phyloP scores from a whole-genome alignment of 2,113 vertebrate species.

The Archilochus colubris region DNA sequence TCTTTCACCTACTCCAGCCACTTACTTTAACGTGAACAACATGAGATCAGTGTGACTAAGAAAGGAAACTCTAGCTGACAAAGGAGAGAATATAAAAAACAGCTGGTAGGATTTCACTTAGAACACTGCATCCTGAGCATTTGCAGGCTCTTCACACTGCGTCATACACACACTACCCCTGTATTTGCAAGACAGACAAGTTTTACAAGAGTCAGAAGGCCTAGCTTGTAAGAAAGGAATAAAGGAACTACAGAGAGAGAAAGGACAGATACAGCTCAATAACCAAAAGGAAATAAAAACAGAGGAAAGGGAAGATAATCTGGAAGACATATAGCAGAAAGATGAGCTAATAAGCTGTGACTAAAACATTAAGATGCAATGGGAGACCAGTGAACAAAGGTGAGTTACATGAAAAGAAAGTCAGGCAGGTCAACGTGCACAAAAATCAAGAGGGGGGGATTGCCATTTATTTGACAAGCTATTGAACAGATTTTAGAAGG shows the following conservation, averaged over 20 bases:
- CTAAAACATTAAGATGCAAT: neutral
- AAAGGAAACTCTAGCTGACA: neutral
- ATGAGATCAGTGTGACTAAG: neutral
- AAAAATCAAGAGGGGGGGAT: neutral
- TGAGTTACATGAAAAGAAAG: neutral
- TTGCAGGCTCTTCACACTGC: neutral
- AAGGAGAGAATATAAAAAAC: neutral
- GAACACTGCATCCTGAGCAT: neutral
- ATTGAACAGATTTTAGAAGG: neutral
- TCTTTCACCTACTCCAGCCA: neutral
- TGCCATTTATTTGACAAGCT: neutral
- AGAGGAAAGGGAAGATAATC: neutral
- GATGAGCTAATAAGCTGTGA: neutral
- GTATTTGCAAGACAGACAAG: neutral
- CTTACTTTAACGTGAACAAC: neutral
- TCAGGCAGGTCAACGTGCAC: neutral
- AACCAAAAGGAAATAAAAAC: slow-evolving; percentile 5
- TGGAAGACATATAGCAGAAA: neutral
- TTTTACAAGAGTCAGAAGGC: neutral
- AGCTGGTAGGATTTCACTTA: neutral
- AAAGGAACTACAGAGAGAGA: neutral
- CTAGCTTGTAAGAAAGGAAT: neutral
- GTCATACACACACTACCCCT: neutral
- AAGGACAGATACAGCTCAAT: neutral
- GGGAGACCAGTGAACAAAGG: neutral